Evolutionary conservation across 2,797 vertebrate genomes (phyloP).

Genomic region (Eospalax fontanierii): DNA sequence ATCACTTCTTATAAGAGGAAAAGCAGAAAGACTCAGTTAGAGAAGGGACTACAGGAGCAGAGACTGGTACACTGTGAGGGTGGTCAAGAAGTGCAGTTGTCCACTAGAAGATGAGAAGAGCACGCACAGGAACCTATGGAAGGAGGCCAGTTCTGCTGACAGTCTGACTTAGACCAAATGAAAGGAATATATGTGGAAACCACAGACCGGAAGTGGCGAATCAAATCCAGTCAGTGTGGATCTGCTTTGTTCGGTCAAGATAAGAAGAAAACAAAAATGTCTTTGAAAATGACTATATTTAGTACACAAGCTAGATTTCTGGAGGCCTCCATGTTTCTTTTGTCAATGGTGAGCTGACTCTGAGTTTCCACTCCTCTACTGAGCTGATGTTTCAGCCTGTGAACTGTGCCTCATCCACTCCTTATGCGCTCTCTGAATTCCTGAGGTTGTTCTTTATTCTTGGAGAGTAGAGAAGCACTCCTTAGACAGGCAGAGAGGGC

Average conservation of each 20-base stretch:
- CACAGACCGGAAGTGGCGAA: not conserved
- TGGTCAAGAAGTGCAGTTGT: not conserved
- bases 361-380: not conserved
- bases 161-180: not conserved
- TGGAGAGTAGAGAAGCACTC: too few relatives aligned
- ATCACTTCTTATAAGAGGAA: not conserved
- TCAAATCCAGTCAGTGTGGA: not conserved
- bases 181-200: not conserved
- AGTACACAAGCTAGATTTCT: slow-evolving; percentile 21
- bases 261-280: slow-evolving; percentile 41
- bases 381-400: not conserved
- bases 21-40: not conserved
- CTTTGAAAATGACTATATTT: slow-evolving; percentile 20
- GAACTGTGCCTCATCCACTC: accelerated
- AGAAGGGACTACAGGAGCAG: not conserved
- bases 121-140: not conserved
- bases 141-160: not conserved
- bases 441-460: too few relatives aligned
- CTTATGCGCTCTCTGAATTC: not conserved
- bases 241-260: not conserved
- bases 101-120: not conserved
- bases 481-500: not conserved
- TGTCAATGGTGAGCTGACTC: not conserved
- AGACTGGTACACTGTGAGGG: not conserved
- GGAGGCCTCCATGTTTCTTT: not conserved